phyloP scores from a whole-genome alignment of 1,140 invertebrate species.

The Nylanderia fulva region DNA sequence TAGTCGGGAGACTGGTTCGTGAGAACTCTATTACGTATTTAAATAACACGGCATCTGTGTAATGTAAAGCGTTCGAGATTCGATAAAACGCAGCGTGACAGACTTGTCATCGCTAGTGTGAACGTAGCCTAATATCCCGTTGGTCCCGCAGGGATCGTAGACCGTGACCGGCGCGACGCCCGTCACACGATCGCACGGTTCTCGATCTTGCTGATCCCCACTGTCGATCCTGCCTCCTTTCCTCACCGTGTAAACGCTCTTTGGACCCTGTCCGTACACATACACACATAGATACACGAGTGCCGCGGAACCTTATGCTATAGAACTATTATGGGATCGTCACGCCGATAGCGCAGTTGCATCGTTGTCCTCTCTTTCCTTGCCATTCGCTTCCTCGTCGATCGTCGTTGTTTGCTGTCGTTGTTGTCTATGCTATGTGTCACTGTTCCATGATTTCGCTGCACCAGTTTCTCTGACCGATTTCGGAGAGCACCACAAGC shows the following conservation, averaged over 20 bases:
- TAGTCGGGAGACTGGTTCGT: not conserved
- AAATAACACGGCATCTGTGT: not conserved
- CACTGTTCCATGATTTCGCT: conserved; percentile 65
- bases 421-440: conserved; percentile 68
- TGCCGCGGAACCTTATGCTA: conserved; percentile 62
- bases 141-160: conserved; percentile 50
- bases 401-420: conserved; percentile 30
- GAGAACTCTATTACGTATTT: not conserved
- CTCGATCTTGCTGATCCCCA: conserved; percentile 63
- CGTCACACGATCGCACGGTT: conserved; percentile 72
- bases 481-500: conserved; percentile 54
- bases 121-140: conserved; percentile 55
- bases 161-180: conserved; percentile 66
- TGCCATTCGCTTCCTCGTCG: conserved; percentile 58
- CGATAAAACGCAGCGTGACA: not conserved
- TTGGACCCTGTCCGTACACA: conserved; percentile 18
- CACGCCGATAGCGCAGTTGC: conserved; percentile 67
- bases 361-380: conserved; percentile 70
- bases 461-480: conserved; percentile 75
- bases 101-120: conserved; percentile 26
- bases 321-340: conserved; percentile 72
- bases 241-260: conserved; percentile 56
- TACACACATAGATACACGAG: conserved; percentile 3
- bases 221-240: conserved; percentile 65
- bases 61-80: not conserved